A percentile compares a stretch with the other conserved stretches of the same genome.
These are phyloP conservation scores for Apodemus agrarius DNA, from an alignment of 2,797 vertebrate genomes.

Conservation along the genomic window DNA sequence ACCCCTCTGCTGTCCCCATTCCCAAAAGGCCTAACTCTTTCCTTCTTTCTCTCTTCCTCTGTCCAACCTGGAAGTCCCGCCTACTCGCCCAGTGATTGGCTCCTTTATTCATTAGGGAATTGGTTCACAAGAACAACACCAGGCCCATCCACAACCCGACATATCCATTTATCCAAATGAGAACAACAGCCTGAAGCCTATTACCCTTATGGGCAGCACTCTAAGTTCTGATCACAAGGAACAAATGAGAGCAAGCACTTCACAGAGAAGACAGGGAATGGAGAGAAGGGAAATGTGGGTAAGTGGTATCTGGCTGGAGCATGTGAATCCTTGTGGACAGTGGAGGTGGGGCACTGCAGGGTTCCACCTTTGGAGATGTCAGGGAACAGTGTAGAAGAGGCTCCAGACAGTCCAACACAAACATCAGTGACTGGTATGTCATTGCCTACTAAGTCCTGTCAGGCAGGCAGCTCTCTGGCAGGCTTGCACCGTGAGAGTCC, in stretches of 20 bases:
- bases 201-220: neutral
- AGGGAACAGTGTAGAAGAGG: rapidly evolving
- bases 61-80: too few species aligned
- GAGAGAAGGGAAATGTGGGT: neutral
- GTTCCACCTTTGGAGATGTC: neutral
- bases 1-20: too few species aligned
- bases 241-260: too few species aligned
- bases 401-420: neutral
- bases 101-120: too few species aligned
- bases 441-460: neutral
- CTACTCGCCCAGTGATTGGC: too few species aligned
- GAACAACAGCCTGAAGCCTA: rapidly evolving
- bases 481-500: neutral
- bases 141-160: too few species aligned
- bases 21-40: too few species aligned
- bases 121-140: too few species aligned
- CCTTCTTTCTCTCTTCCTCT: too few species aligned
- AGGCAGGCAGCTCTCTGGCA: neutral
- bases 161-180: neutral
- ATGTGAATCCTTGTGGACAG: rapidly evolving
- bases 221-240: rapidly evolving
- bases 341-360: too few species aligned
- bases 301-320: neutral
- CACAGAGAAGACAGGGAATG: neutral
- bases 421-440: too few species aligned